A percentile compares a stretch with the other conserved stretches of the same genome.
phyloP scores from a whole-genome alignment of 2,888 invertebrate species.

The Shargacucullia verbasci region DNA sequence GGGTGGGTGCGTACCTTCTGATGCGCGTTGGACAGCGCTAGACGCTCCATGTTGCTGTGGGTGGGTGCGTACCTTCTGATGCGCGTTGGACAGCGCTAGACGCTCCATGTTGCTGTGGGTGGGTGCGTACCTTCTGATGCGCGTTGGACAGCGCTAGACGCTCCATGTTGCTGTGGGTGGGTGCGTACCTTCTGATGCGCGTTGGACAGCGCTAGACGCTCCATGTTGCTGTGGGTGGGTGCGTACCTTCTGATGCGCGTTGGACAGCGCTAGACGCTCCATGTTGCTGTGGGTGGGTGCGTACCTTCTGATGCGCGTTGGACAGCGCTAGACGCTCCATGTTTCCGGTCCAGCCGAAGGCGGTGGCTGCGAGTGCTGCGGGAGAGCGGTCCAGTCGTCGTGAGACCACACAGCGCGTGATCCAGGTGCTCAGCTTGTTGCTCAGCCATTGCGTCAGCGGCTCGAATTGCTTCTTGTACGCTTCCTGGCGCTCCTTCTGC shows the following conservation, averaged over 20 bases:
- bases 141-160: conserved; percentile 96
- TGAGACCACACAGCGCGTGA: conserved; percentile 94
- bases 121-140: conserved; percentile 91
- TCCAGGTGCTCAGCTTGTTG: conserved; percentile 94
- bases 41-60: conserved; percentile 98
- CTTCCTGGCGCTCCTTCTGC: conserved; percentile 93
- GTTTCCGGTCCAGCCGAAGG: conserved; percentile 99
- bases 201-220: conserved; percentile 95
- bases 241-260: conserved; percentile 87
- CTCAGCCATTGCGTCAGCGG: conserved; percentile 97
- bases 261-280: conserved; percentile 97
- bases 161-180: conserved; percentile 97
- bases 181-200: conserved; percentile 87
- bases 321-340: conserved; percentile 99
- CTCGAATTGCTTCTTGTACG: conserved; percentile 93
- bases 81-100: conserved; percentile 95
- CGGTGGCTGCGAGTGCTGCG: conserved; percentile 98
- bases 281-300: conserved; percentile 98
- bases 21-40: conserved; percentile 93
- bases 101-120: conserved; percentile 93
- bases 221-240: conserved; percentile 86
- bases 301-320: conserved; percentile 98
- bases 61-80: conserved; percentile 97
- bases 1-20: conserved; percentile 27
- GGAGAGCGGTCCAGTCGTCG: conserved; percentile 97